Conservation (phyloP, 2,113 vertebrate species). For the Micromys minutus region DNA sequence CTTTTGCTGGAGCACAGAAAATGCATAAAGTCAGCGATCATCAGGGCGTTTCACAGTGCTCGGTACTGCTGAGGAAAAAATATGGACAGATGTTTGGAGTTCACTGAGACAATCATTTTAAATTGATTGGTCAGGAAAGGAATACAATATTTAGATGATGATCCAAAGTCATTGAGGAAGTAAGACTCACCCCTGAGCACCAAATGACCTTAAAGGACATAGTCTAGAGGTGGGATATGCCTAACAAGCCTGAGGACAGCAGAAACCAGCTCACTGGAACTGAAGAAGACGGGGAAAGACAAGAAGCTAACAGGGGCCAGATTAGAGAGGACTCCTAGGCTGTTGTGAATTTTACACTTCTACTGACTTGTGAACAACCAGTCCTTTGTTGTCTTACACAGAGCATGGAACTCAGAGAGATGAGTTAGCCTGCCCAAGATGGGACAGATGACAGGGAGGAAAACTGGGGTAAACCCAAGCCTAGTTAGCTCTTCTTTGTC, state of each 20-base stretch:
- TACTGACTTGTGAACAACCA: not conserved
- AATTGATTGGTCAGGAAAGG: not conserved
- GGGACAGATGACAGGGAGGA: not conserved
- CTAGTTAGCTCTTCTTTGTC: not conserved
- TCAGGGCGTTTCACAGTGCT: not conserved
- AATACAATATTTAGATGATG: not conserved
- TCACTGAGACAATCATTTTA: not conserved
- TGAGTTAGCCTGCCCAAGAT: not conserved
- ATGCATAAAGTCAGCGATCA: not conserved
- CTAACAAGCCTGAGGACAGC: not conserved
- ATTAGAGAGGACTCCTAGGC: not conserved
- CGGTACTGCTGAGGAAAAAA: not conserved
- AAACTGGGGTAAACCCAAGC: not conserved
- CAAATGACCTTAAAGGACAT: not conserved
- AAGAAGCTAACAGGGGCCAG: not conserved
- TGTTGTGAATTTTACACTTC: not conserved
- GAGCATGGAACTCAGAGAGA: not conserved
- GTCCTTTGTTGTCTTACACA: not conserved
- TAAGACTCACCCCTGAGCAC: not conserved
- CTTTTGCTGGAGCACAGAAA: not conserved
- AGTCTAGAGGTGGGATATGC: not conserved
- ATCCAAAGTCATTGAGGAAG: not conserved
- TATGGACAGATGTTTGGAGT: not conserved
- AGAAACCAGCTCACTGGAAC: not conserved
- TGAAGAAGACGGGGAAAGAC: not conserved